A percentile compares a stretch with the other conserved stretches of the same genome.
Conservation (phyloP, 2,888 invertebrate species). For the Lasius fuliginosus region DNA sequence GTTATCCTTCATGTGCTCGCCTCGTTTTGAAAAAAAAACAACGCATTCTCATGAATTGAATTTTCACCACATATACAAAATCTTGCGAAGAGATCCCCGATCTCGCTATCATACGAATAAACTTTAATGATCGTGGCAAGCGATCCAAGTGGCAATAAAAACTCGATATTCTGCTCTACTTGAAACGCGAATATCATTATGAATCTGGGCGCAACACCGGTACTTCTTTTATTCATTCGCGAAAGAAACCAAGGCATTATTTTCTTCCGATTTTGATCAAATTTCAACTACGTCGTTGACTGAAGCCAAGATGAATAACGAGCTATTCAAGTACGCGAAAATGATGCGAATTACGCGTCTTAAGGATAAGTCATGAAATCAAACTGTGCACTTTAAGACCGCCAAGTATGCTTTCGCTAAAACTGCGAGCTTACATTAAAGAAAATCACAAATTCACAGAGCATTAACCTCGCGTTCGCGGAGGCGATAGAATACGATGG, state of each 20-base stretch:
- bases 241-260: neutral
- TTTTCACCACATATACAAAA: conserved; percentile 51
- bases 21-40: conserved; percentile 39
- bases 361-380: conserved; percentile 36
- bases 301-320: neutral
- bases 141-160: conserved; percentile 57
- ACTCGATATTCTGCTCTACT: conserved; percentile 39
- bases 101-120: conserved; percentile 48
- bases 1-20: conserved; percentile 10
- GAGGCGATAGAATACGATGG: conserved; percentile 60
- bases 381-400: conserved; percentile 35
- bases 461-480: conserved; percentile 76
- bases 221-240: conserved; percentile 28
- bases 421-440: conserved; percentile 75
- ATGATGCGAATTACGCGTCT: conserved; percentile 1
- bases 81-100: conserved; percentile 39
- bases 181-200: conserved; percentile 52
- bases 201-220: conserved; percentile 44
- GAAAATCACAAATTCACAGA: conserved; percentile 81
- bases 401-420: conserved; percentile 48
- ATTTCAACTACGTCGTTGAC: conserved; percentile 11
- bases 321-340: conserved; percentile 4
- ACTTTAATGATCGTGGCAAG: conserved; percentile 58
- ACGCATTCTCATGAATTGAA: conserved; percentile 58
- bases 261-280: conserved; percentile 40